A percentile compares a stretch with the other conserved stretches of the same genome.
Evolutionary conservation across 2,888 invertebrate genomes (phyloP).

Genomic region (Drosophila borborema): DNA sequence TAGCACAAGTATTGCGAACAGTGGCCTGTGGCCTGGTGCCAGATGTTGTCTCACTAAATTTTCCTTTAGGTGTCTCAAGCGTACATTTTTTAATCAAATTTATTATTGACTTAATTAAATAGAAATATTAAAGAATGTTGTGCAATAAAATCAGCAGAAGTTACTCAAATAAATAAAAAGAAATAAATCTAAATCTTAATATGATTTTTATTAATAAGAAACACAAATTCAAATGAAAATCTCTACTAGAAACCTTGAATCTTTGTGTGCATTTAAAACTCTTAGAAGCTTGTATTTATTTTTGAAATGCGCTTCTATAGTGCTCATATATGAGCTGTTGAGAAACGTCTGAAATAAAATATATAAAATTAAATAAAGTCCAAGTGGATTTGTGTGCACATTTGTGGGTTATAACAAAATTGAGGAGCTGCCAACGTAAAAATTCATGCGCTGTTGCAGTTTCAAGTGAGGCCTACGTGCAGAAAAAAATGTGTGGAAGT

Average conservation of each 20-base stretch:
- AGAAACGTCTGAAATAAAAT: conserved; percentile 22
- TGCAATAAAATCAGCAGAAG: neutral
- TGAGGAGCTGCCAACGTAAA: conserved; percentile 34
- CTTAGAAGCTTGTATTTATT: neutral
- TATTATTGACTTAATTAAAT: neutral
- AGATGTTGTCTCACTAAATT: conserved; percentile 27
- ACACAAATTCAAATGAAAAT: neutral
- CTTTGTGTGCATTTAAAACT: neutral
- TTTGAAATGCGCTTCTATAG: conserved; percentile 19
- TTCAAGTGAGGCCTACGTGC: conserved; percentile 45
- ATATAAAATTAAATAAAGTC: conserved; percentile 21
- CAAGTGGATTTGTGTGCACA: conserved; percentile 18
- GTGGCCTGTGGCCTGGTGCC: conserved; percentile 1
- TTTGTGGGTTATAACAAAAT: conserved; percentile 18
- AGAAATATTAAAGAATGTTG: neutral
- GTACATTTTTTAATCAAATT: neutral
- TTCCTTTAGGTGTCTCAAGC: neutral
- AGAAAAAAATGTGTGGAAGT: conserved; percentile 11
- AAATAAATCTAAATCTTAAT: neutral
- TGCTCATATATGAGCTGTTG: conserved; percentile 9
- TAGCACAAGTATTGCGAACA: conserved; percentile 9
- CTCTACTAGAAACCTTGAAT: neutral
- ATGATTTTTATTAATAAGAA: neutral
- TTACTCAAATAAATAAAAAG: neutral
- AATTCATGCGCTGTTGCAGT: conserved; percentile 57